Conservation (phyloP, 2,113 vertebrate genomes). For the Anser brachyrhynchus region DNA sequence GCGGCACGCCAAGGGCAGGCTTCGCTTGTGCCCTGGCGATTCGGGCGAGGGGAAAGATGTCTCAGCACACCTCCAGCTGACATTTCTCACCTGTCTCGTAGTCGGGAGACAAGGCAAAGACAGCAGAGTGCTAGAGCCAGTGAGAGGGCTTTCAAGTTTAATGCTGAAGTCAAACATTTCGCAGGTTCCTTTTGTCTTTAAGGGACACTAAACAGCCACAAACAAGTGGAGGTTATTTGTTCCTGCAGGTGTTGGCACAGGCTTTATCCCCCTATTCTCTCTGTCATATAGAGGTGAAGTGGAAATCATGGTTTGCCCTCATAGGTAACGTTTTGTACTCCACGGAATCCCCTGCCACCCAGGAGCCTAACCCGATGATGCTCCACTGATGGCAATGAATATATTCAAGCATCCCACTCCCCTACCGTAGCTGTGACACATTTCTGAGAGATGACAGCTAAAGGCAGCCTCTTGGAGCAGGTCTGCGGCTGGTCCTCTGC, state of each 20-base stretch:
- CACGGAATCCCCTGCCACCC: background rate
- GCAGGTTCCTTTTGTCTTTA: background rate
- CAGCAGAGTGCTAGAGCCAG: background rate
- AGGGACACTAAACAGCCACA: background rate
- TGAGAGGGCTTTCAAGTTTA: background rate
- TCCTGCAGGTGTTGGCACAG: background rate
- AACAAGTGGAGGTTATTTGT: background rate
- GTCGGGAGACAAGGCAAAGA: background rate
- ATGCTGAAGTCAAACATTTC: background rate
- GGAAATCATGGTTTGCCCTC: background rate
- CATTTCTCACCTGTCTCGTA: accelerated
- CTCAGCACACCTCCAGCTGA: background rate
- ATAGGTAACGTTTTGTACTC: background rate
- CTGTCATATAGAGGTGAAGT: background rate
- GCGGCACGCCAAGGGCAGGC: too few species aligned
- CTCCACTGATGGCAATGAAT: background rate
- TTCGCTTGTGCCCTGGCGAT: background rate
- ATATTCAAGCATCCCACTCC: background rate
- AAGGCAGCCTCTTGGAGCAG: background rate
- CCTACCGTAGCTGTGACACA: background rate
- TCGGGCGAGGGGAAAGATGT: background rate
- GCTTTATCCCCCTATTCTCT: background rate
- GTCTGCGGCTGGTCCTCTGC: background rate
- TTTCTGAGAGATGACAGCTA: background rate
- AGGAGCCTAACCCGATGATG: background rate